These are phyloP conservation scores for Rhagoletis pomonella DNA, from an alignment of 1,140 invertebrate species.

Conservation along the genomic window DNA sequence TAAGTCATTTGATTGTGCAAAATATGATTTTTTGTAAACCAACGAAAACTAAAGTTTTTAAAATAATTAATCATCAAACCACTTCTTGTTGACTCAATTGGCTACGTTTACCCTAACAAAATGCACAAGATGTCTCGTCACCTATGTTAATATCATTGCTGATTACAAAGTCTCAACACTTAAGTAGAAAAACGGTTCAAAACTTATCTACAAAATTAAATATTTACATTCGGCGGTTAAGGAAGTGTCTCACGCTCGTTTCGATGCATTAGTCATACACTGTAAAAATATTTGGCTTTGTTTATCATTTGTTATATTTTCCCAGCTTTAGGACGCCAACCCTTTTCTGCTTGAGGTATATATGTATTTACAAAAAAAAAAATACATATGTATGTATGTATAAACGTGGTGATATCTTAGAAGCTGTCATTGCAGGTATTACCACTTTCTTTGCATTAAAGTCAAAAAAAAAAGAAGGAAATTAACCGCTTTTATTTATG, in stretches of 20 bases:
- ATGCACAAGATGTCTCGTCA: not conserved
- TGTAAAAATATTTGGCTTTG: constrained; percentile 14
- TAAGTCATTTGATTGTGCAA: too few relatives aligned
- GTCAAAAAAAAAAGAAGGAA: not conserved
- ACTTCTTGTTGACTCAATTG: too few relatives aligned
- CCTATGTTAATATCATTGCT: not conserved
- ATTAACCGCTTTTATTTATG: constrained; percentile 16
- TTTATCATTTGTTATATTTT: constrained; percentile 36
- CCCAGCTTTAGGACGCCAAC: not conserved
- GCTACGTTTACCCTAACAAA: too few relatives aligned
- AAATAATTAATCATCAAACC: too few relatives aligned
- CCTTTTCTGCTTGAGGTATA: not conserved
- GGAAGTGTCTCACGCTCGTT: constrained; percentile 1
- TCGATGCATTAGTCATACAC: constrained; percentile 28
- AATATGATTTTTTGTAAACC: too few relatives aligned
- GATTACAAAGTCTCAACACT: not conserved
- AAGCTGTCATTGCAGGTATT: not conserved
- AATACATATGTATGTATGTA: not conserved
- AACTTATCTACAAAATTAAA: constrained; percentile 16
- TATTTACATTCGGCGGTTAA: not conserved
- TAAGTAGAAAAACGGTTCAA: not conserved
- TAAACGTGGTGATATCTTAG: not conserved
- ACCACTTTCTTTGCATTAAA: constrained; percentile 3
- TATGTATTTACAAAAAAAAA: not conserved
- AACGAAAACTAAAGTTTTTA: too few relatives aligned